Evolutionary conservation across 1,140 invertebrate species (phyloP).

Genomic region (Pseudobourletiella spinata): DNA sequence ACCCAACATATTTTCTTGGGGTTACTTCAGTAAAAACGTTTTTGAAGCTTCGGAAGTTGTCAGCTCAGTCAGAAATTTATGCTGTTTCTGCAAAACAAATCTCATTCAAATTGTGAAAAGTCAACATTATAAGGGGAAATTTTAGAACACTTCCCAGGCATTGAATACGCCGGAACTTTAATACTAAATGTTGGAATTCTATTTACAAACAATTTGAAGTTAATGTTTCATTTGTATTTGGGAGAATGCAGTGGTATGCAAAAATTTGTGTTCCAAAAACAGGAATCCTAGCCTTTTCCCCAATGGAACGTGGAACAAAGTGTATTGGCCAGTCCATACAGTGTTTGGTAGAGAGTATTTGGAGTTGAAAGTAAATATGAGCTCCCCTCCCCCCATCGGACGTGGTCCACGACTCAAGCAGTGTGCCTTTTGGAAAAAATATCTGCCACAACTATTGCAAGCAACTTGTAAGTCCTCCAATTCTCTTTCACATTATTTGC

Average conservation of each 20-base stretch:
- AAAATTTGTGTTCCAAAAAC: slow-evolving; percentile 7
- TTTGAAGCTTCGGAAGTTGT: too few species aligned
- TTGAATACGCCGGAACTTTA: too few species aligned
- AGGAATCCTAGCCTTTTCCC: slow-evolving; percentile 52
- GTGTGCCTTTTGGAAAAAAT: slow-evolving; percentile 87
- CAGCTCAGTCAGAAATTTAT: too few species aligned
- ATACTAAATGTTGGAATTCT: too few species aligned
- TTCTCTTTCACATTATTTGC: too few species aligned
- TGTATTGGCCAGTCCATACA: slow-evolving; percentile 80
- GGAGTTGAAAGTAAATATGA: slow-evolving; percentile 29
- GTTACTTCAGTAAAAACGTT: too few species aligned
- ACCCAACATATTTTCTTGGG: too few species aligned
- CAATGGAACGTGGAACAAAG: slow-evolving; percentile 47
- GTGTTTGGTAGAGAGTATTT: slow-evolving; percentile 72
- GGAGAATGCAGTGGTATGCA: neutral
- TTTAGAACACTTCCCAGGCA: too few species aligned
- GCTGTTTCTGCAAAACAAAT: too few species aligned
- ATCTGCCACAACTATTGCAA: slow-evolving; percentile 75
- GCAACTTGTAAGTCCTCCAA: slow-evolving; percentile 46
- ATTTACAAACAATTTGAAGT: neutral
- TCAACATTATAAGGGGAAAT: too few species aligned
- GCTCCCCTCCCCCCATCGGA: slow-evolving; percentile 48
- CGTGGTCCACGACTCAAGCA: slow-evolving; percentile 76
- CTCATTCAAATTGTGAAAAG: too few species aligned
- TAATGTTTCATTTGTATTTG: neutral